A percentile compares a stretch with the other conserved stretches of the same genome.
phyloP scores from a whole-genome alignment of 2,797 vertebrate species.

The Rhinichthys osculus region DNA sequence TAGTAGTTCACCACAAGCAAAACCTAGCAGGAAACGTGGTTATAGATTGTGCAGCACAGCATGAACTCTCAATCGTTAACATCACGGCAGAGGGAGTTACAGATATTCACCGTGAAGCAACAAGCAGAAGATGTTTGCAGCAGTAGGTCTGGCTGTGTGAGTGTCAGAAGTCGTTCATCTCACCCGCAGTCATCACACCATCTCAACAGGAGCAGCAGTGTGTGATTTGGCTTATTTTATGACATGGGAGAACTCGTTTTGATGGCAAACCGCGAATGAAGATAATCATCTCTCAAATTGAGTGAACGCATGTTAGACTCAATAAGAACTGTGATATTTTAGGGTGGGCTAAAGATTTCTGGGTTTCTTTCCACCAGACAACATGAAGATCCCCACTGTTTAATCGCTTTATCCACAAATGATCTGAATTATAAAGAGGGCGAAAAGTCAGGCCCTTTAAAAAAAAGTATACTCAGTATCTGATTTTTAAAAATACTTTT shows the following conservation, averaged over 20 bases:
- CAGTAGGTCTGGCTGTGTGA: constrained; percentile 23
- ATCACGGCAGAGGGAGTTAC: constrained; percentile 9
- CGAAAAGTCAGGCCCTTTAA: too few species aligned
- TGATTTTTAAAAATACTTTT: not conserved
- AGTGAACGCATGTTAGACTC: constrained; percentile 15
- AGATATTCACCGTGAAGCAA: constrained; percentile 9
- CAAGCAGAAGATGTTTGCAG: constrained; percentile 27
- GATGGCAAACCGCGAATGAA: constrained; percentile 7
- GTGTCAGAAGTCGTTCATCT: constrained; percentile 19
- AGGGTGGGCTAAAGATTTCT: not conserved
- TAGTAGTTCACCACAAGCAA: not conserved
- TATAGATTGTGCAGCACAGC: not conserved
- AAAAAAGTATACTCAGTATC: not conserved
- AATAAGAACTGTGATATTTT: constrained; percentile 45
- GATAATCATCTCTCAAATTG: constrained; percentile 27
- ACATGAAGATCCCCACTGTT: constrained; percentile 15
- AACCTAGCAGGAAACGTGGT: not conserved
- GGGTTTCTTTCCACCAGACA: not conserved
- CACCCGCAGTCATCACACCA: constrained; percentile 32
- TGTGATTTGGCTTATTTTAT: constrained; percentile 31
- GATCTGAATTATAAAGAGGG: constrained; percentile 4
- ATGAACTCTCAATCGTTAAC: constrained; percentile 21
- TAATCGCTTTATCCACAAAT: constrained; percentile 15
- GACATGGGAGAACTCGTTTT: constrained; percentile 21
- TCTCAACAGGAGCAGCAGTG: constrained; percentile 37